phyloP scores from a whole-genome alignment of 1,140 invertebrate species.

The Arion vulgaris region DNA sequence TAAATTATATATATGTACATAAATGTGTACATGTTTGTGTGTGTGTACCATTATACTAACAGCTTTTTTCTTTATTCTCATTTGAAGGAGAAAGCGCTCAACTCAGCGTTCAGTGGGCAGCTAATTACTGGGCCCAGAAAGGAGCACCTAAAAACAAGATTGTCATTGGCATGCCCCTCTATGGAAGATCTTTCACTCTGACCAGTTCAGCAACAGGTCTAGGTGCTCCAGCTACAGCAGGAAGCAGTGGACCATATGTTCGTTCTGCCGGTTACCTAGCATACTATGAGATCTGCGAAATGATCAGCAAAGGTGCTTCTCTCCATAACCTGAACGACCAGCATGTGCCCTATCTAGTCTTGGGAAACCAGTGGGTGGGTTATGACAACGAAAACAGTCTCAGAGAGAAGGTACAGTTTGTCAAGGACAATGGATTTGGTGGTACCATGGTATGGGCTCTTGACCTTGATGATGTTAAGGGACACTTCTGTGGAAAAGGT shows the following conservation, averaged over 20 bases:
- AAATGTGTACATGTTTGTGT: too few relatives aligned
- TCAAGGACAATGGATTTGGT: slow-evolving; percentile 85
- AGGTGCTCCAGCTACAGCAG: slow-evolving; percentile 23
- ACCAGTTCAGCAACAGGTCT: neutral
- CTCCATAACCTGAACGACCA: slow-evolving; percentile 35
- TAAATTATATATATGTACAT: too few relatives aligned
- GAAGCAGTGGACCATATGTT: slow-evolving; percentile 3
- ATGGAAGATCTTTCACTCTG: slow-evolving; percentile 49
- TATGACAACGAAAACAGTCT: slow-evolving; percentile 53
- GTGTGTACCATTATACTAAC: too few relatives aligned
- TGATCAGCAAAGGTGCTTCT: neutral
- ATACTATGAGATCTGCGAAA: slow-evolving; percentile 7
- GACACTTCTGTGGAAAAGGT: slow-evolving; percentile 51
- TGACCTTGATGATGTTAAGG: slow-evolving; percentile 93
- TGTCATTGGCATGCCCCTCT: slow-evolving; percentile 90
- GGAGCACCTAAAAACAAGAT: slow-evolving; percentile 96
- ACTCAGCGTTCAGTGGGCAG: slow-evolving; percentile 45
- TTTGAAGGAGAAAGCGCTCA: too few relatives aligned
- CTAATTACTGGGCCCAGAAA: slow-evolving; percentile 49
- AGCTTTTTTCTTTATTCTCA: too few relatives aligned
- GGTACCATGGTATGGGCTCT: too few relatives aligned
- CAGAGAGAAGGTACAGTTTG: slow-evolving; percentile 45
- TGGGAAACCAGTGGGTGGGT: slow-evolving; percentile 54
- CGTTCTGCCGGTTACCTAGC: neutral
- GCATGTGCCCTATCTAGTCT: slow-evolving; percentile 49